Evolutionary conservation across 2,888 invertebrate species (phyloP).

Genomic region (Sphaerophoria taeniata): DNA sequence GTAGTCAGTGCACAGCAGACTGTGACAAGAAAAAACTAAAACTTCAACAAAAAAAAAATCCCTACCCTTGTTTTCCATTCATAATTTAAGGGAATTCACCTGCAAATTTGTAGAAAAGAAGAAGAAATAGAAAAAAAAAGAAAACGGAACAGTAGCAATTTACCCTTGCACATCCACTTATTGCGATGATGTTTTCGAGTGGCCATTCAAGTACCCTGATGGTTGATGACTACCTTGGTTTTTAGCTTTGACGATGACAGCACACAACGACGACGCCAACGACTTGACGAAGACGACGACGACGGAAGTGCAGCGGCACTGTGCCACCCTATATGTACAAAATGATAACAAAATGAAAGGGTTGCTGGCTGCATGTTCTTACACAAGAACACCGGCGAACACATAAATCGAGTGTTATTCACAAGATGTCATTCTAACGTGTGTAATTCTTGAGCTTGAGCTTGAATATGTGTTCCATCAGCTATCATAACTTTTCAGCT

Average conservation of each 20-base stretch:
- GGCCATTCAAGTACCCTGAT: slow-evolving; percentile 63
- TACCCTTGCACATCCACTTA: slow-evolving; percentile 71
- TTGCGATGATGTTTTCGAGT: slow-evolving; percentile 70
- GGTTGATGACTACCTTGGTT: slow-evolving; percentile 40
- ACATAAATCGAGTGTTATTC: slow-evolving; percentile 67
- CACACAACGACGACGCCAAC: slow-evolving; percentile 16
- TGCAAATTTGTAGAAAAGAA: slow-evolving; percentile 54
- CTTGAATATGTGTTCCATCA: slow-evolving; percentile 43
- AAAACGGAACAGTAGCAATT: slow-evolving; percentile 57
- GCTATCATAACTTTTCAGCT: slow-evolving; percentile 70
- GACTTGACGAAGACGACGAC: no score
- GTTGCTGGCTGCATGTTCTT: slow-evolving; percentile 34
- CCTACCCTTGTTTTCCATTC: slow-evolving; percentile 42
- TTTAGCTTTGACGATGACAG: slow-evolving; percentile 51
- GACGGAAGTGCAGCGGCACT: slow-evolving; percentile 47
- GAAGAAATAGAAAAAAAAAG: slow-evolving; percentile 25
- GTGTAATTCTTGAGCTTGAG: slow-evolving; percentile 51
- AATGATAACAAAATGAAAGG: slow-evolving; percentile 35
- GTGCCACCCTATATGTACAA: slow-evolving; percentile 20
- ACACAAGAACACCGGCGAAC: slow-evolving; percentile 29
- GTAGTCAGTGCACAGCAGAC: slow-evolving; percentile 61
- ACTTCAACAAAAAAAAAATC: slow-evolving; percentile 32
- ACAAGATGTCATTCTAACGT: slow-evolving; percentile 61
- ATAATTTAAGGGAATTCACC: slow-evolving; percentile 70
- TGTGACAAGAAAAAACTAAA: slow-evolving; percentile 40